phyloP scores from a whole-genome alignment of 1,140 invertebrate species.

The Aphaenogaster floridana region DNA sequence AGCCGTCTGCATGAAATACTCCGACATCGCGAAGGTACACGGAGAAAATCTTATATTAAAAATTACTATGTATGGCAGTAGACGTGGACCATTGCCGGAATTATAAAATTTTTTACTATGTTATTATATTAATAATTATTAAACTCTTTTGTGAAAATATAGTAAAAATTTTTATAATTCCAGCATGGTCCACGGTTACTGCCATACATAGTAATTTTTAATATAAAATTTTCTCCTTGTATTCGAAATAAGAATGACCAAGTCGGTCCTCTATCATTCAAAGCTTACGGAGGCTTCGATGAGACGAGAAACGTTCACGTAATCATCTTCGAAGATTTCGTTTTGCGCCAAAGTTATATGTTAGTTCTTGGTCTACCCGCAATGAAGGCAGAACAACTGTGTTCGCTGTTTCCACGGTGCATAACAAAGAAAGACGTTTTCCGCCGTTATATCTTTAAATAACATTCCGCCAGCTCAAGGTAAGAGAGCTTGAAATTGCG shows the following conservation, averaged over 20 bases:
- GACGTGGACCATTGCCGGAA: no score
- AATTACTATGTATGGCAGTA: no score
- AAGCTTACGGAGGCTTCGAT: background rate
- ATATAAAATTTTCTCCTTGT: no score
- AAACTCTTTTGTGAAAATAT: no score
- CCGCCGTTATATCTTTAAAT: conserved; percentile 63
- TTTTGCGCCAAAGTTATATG: background rate
- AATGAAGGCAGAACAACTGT: conserved; percentile 29
- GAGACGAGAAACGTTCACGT: background rate
- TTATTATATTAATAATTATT: no score
- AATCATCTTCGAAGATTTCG: background rate
- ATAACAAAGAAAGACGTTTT: conserved; percentile 27
- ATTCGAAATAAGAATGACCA: background rate
- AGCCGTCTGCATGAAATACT: background rate
- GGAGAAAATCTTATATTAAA: no score
- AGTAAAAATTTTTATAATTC: no score
- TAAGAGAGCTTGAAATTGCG: conserved; percentile 34
- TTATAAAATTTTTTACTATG: no score
- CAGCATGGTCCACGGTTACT: no score
- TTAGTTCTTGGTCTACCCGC: conserved; percentile 8
- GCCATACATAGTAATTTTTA: no score
- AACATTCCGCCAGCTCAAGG: conserved; percentile 19
- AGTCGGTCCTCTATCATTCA: background rate
- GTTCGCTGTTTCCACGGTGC: conserved; percentile 35
- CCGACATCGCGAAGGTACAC: background rate